A percentile compares a stretch with the other conserved stretches of the same genome.
Evolutionary conservation across 2,797 vertebrate genomes (phyloP).

Genomic region (Balearica regulorum): DNA sequence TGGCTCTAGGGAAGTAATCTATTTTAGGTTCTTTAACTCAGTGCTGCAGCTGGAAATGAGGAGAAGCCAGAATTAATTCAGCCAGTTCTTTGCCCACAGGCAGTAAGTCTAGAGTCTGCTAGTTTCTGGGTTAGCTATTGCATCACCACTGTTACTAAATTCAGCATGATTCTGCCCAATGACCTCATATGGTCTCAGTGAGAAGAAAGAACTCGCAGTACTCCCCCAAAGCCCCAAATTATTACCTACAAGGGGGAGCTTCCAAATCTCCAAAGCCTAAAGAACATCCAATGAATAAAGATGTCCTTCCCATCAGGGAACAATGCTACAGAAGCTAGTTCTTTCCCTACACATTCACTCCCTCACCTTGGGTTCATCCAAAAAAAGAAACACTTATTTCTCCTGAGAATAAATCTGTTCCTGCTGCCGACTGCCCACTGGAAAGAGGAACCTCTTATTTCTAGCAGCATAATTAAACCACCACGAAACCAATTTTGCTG

Average conservation of each 20-base stretch:
- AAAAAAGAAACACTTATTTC: neutral
- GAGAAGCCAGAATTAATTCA: neutral
- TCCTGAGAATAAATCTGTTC: neutral
- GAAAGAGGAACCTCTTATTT: neutral
- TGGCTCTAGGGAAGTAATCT: neutral
- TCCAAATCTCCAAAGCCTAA: neutral
- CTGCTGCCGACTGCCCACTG: neutral
- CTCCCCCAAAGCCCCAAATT: neutral
- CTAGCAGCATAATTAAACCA: neutral
- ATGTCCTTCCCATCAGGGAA: neutral
- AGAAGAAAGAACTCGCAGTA: neutral
- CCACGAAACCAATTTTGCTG: neutral
- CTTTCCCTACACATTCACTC: neutral
- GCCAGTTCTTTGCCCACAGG: neutral
- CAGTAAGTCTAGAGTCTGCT: neutral
- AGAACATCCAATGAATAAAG: neutral
- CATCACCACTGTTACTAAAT: neutral
- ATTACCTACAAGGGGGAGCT: neutral
- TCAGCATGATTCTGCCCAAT: neutral
- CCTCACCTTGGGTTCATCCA: neutral
- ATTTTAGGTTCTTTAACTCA: neutral
- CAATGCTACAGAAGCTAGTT: neutral
- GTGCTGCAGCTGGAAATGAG: conserved; percentile 8
- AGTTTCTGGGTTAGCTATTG: neutral
- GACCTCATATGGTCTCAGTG: neutral